Evolutionary conservation across 2,888 invertebrate species (phyloP).

Genomic region (Labia minor): DNA sequence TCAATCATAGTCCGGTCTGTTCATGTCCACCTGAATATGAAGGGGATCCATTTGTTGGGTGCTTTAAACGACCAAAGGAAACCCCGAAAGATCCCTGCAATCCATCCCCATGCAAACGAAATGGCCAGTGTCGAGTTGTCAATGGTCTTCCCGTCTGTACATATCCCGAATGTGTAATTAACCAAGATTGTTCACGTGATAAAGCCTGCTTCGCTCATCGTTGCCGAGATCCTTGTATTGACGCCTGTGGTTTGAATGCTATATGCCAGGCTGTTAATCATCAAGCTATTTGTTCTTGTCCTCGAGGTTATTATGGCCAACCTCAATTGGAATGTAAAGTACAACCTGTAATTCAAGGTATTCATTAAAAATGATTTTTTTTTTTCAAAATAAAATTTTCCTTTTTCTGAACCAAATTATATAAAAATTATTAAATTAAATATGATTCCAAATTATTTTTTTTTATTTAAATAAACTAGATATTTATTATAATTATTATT

Average conservation of each 20-base stretch:
- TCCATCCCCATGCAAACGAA: constrained; percentile 71
- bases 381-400: too few relatives aligned
- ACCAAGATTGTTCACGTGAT: constrained; percentile 75
- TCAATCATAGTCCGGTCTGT: constrained; percentile 78
- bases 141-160: constrained; percentile 61
- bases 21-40: constrained; percentile 57
- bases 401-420: too few relatives aligned
- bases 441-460: not conserved
- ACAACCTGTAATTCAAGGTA: constrained; percentile 35
- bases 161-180: constrained; percentile 79
- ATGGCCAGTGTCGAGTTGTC: constrained; percentile 66
- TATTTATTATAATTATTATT: constrained; percentile 24
- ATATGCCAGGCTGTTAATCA: constrained; percentile 62
- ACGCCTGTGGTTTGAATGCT: constrained; percentile 74
- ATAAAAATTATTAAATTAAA: too few relatives aligned
- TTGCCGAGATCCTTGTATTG: constrained; percentile 72
- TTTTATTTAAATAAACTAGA: constrained; percentile 25
- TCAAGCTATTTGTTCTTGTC: constrained; percentile 73
- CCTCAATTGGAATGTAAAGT: constrained; percentile 61
- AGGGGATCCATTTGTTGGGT: constrained; percentile 73
- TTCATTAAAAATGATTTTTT: too few relatives aligned
- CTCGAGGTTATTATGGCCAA: constrained; percentile 63
- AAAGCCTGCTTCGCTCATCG: constrained; percentile 71
- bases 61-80: constrained; percentile 38
- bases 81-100: constrained; percentile 60